Percentiles rank a stretch among this genome's conserved stretches.
Conservation (phyloP, 2,113 vertebrate species). For the Myrmecobius fasciatus region DNA sequence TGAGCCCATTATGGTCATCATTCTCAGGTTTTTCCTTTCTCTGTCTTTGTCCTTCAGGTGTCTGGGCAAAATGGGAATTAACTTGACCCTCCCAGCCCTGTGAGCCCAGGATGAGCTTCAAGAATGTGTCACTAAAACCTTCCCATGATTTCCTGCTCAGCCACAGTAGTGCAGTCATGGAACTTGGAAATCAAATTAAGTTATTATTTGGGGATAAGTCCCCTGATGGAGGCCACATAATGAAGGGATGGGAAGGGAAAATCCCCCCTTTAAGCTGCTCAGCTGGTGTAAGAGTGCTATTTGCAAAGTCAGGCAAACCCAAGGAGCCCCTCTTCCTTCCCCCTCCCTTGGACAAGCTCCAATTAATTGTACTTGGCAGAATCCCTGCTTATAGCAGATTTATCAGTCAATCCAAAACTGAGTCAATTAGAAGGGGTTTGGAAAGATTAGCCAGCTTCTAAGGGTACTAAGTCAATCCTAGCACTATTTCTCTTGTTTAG, state of each 20-base stretch:
- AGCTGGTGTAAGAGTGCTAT: constrained; percentile 5
- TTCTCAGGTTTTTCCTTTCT: neutral
- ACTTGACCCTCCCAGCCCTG: constrained; percentile 5
- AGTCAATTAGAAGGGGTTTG: neutral
- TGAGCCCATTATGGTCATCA: neutral
- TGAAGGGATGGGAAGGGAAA: neutral
- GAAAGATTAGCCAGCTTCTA: neutral
- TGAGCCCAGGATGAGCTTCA: neutral
- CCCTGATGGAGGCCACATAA: neutral
- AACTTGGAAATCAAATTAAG: constrained; percentile 40
- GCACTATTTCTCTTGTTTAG: neutral
- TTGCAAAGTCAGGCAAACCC: neutral
- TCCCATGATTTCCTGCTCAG: neutral
- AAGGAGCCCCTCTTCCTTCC: neutral
- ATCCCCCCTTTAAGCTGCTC: neutral
- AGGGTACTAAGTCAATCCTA: neutral
- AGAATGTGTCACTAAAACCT: neutral
- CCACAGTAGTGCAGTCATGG: constrained; percentile 10
- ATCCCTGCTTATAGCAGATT: neutral
- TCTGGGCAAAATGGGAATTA: constrained; percentile 22
- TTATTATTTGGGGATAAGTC: constrained; percentile 46
- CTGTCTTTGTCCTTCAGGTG: neutral
- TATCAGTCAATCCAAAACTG: neutral
- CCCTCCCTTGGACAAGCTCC: neutral
- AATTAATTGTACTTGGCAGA: neutral